A percentile compares a stretch with the other conserved stretches of the same genome.
phyloP scores from a whole-genome alignment of 2,888 invertebrate genomes.

The Volucella inflata region DNA sequence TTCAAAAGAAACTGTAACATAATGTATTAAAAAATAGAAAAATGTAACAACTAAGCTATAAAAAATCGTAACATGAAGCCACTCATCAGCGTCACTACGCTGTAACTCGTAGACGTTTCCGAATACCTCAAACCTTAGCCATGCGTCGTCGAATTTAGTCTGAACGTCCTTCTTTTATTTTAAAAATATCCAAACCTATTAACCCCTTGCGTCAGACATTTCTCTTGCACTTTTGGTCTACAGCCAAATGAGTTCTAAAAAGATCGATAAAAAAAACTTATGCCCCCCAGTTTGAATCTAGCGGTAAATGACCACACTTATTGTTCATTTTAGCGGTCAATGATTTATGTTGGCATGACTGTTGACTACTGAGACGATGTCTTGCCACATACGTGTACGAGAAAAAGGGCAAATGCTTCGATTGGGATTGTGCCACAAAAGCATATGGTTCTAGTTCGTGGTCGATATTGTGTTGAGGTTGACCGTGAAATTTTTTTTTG shows the following conservation, averaged over 20 bases:
- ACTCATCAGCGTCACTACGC: too few relatives aligned
- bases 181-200: too few relatives aligned
- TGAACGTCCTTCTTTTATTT: too few relatives aligned
- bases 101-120: too few relatives aligned
- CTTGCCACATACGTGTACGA: constrained; percentile 15
- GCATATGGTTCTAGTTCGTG: constrained; percentile 8
- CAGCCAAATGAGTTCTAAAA: not conserved
- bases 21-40: too few relatives aligned
- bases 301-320: constrained; percentile 36
- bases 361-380: constrained; percentile 22
- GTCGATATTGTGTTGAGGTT: constrained; percentile 17
- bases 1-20: too few relatives aligned
- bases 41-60: too few relatives aligned
- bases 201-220: too few relatives aligned
- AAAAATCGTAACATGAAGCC: too few relatives aligned
- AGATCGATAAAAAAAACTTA: not conserved
- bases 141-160: too few relatives aligned
- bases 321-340: constrained; percentile 56
- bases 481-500: constrained; percentile 47
- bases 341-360: constrained; percentile 57
- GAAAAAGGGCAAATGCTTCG: constrained; percentile 28
- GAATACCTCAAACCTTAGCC: too few relatives aligned
- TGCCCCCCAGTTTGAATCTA: constrained; percentile 3
- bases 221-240: too few relatives aligned
- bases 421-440: constrained; percentile 30